Base-by-base conservation (phyloP, 2,888 invertebrate genomes). In the Chesias legatella region DNA sequence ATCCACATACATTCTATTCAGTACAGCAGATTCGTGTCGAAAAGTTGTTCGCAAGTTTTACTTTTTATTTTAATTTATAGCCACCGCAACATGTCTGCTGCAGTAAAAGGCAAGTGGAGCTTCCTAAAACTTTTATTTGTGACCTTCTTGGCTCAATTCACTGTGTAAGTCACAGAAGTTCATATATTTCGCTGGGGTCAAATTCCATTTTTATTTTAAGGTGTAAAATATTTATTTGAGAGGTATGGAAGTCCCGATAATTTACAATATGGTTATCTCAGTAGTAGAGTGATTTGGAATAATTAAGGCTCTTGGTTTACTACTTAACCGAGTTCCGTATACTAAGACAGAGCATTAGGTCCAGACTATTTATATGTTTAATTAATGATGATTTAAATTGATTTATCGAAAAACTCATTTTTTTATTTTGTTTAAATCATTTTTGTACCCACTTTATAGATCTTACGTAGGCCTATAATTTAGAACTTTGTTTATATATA, bases 51-150 rank as follows among this genome's bases (percentile, higher is more conserved):
- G 33, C 48, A 32, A 36, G 44, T 48, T 46, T 33, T 33, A 44
- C 30, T 25, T 34, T 29, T 28, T 35, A 10, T 37, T 45, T 30
- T 33, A 10, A 36, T 27, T 47, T 70, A 55, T 10, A 33, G 6
- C 26, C 8, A 35, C n/a, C 21, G 13, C 35, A 45, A 7, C 41
- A 88, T 88, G 88, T 79, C 88, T 36, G 77, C 66, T 34, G 73
- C 86, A 50, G 76, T 77, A 37, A 88, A 88, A 76, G 88, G 88
- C 83, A 58, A 52, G 63, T 55, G 7, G n/a, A 25, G n/a, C 10
- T 5, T 17, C 8, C 8, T 1, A 1, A 8, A 25, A 23, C 7
- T 25, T 7, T 20, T n/a, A n/a, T n/a, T n/a, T n/a, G n/a, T n/a
- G n/a, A 30, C 1, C 6, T 23, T 7, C 4, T 24, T 24, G 8